Percentiles rank a stretch among this genome's conserved stretches.
phyloP scores from a whole-genome alignment of 37 sponge, comb jelly and placozoan species.

The Petrosia ficiformis region DNA sequence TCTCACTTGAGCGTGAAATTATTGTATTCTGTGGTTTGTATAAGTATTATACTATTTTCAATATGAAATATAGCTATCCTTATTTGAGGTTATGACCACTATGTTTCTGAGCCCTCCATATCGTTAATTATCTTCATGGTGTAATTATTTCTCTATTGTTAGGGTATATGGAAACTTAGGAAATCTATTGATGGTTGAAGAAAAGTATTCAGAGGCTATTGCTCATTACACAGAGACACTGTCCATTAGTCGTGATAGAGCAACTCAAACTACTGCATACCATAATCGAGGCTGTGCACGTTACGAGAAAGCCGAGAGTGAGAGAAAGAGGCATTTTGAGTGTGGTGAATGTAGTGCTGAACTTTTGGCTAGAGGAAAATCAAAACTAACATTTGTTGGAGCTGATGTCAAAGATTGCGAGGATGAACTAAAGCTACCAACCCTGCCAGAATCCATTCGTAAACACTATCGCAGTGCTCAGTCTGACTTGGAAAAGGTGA shows the following conservation, averaged over 20 bases:
- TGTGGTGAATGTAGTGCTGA: background rate
- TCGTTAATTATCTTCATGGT: no score
- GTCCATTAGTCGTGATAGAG: slow-evolving; percentile 37
- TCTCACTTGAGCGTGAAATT: no score
- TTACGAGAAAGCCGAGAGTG: slow-evolving; percentile 43
- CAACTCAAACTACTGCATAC: slow-evolving; percentile 43
- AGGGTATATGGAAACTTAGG: slow-evolving; percentile 68
- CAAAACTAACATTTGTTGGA: slow-evolving; percentile 13
- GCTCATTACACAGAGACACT: slow-evolving; percentile 62
- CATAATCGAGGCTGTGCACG: slow-evolving; percentile 77
- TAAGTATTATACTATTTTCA: no score
- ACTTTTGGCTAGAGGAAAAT: background rate
- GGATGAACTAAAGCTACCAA: background rate
- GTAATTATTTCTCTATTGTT: background rate
- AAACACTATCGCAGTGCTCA: slow-evolving; percentile 17
- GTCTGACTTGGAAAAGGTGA: slow-evolving; percentile 34
- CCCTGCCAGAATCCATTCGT: slow-evolving; percentile 3
- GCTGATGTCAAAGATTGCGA: background rate
- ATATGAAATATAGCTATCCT: no score
- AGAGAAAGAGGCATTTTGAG: slow-evolving; percentile 1
- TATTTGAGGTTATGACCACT: no score
- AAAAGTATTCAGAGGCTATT: slow-evolving; percentile 44
- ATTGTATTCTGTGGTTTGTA: no score
- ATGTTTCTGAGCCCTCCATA: no score
- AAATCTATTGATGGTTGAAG: slow-evolving; percentile 57